phyloP scores from a whole-genome alignment of 2,113 vertebrate genomes.

The Datnioides undecimradiatus region DNA sequence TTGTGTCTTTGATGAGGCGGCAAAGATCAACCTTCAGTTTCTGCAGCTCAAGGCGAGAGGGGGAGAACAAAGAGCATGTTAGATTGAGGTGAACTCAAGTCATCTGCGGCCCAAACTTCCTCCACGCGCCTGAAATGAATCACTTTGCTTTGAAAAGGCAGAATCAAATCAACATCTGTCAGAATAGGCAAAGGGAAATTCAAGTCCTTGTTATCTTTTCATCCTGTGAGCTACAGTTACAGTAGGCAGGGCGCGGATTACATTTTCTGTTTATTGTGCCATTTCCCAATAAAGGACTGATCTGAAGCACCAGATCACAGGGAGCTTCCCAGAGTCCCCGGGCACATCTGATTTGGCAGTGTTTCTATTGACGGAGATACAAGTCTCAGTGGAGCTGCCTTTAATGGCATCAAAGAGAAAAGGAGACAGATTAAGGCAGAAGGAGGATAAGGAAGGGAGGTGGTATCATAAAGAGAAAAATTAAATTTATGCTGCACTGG shows the following conservation, averaged over 20 bases:
- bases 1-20: constrained; percentile 50
- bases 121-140: constrained; percentile 25
- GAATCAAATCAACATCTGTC: constrained; percentile 23
- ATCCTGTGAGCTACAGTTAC: constrained; percentile 24
- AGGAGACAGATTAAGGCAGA: constrained; percentile 18
- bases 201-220: not conserved
- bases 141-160: constrained; percentile 13
- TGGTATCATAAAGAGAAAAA: constrained; percentile 30
- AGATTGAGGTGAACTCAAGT: constrained; percentile 26
- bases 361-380: constrained; percentile 48
- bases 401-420: constrained; percentile 55
- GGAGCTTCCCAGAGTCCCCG: constrained; percentile 17
- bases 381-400: constrained; percentile 35
- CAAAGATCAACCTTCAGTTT: constrained; percentile 53
- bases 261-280: constrained; percentile 20
- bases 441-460: constrained; percentile 11
- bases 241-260: not conserved
- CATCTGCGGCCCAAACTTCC: constrained; percentile 2
- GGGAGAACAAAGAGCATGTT: constrained; percentile 35
- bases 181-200: not conserved
- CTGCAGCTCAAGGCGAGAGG: constrained; percentile 30
- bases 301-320: constrained; percentile 41
- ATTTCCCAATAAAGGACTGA: constrained; percentile 30
- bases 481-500: constrained; percentile 19
- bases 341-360: constrained; percentile 42